Conservation (phyloP, 2,113 vertebrate species). For the Empidonax alnorum region DNA sequence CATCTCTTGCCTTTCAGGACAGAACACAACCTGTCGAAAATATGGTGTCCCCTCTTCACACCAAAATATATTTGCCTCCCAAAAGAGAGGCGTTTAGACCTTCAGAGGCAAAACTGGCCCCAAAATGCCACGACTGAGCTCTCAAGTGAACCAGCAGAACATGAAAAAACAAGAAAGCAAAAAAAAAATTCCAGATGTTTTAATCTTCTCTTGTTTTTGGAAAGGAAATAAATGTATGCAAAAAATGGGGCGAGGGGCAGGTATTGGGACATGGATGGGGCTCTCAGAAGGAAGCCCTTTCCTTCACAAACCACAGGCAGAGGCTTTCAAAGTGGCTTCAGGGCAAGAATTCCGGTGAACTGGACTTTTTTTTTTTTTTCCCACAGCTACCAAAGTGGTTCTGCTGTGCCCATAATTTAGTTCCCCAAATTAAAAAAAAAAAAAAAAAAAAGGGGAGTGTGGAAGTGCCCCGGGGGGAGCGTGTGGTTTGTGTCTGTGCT, state of each 20-base stretch:
- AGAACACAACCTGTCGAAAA: neutral
- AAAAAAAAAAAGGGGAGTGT: neutral
- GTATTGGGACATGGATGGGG: neutral
- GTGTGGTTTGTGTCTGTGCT: neutral
- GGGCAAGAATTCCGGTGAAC: neutral
- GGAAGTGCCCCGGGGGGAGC: neutral
- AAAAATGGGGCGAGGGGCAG: neutral
- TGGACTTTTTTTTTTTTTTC: neutral
- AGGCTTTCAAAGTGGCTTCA: neutral
- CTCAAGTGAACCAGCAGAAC: neutral
- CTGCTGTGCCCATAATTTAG: neutral
- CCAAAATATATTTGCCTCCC: neutral
- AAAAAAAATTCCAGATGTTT: neutral
- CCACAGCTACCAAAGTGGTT: neutral
- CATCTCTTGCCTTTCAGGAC: neutral
- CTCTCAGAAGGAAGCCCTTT: neutral
- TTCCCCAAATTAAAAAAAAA: neutral
- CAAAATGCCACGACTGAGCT: neutral
- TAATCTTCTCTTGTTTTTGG: neutral
- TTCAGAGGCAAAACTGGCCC: neutral
- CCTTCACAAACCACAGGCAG: neutral
- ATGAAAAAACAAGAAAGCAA: neutral
- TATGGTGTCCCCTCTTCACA: neutral
- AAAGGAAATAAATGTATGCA: neutral
- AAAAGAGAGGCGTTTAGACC: neutral